Percentiles rank a stretch among this genome's conserved stretches.
Conservation (phyloP, 2,797 vertebrate genomes). For the Ambastaia sidthimunki region DNA sequence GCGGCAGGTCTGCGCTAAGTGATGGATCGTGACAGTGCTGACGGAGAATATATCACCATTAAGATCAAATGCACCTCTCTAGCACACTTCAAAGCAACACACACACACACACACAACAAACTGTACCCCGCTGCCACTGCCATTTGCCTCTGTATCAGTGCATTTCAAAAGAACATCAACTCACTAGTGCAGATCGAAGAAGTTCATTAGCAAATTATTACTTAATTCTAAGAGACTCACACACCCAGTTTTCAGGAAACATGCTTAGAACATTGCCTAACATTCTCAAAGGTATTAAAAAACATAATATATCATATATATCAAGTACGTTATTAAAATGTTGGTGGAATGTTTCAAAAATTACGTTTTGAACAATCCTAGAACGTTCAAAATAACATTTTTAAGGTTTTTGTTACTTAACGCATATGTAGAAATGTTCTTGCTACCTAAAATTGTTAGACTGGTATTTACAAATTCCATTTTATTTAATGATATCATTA, state of each 20-base stretch:
- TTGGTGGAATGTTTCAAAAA: no score
- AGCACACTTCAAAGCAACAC: conserved; percentile 71
- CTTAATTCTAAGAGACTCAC: background rate
- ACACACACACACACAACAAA: conserved; percentile 52
- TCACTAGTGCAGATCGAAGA: conserved; percentile 7
- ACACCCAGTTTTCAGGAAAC: background rate
- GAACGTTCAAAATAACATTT: no score
- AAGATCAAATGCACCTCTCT: conserved; percentile 88
- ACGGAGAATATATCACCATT: conserved; percentile 93
- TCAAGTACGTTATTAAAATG: no score
- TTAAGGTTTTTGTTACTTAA: no score
- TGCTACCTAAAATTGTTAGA: no score
- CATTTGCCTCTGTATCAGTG: conserved; percentile 55
- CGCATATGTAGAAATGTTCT: no score
- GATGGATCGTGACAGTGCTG: conserved; percentile 93
- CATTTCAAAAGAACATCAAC: conserved; percentile 46
- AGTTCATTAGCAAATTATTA: conserved; percentile 4
- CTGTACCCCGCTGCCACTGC: conserved; percentile 43
- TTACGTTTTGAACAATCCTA: no score
- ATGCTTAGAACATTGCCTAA: no score
- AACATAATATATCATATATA: no score
- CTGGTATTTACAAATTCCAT: conserved; percentile 21
- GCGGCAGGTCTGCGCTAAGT: conserved; percentile 81
- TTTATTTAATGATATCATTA: conserved; percentile 19
- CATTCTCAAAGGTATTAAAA: no score